Percentiles rank a stretch among this genome's conserved stretches.
Evolutionary conservation across 2,113 vertebrate species (phyloP).

Genomic region (Zosterops borbonicus): DNA sequence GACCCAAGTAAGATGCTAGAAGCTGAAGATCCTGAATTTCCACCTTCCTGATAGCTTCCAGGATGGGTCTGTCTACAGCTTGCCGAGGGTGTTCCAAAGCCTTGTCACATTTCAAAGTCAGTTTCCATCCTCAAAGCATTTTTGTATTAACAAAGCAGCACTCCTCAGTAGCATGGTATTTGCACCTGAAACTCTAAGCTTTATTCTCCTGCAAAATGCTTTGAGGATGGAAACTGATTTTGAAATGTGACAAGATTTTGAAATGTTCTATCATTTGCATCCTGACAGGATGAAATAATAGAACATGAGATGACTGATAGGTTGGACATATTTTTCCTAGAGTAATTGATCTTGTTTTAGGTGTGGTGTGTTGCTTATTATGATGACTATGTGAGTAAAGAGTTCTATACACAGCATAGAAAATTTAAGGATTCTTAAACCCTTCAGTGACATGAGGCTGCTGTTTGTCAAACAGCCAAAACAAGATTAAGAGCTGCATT

Average conservation of each 20-base stretch:
- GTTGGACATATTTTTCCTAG: not conserved
- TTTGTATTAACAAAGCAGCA: not conserved
- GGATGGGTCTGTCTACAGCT: no score
- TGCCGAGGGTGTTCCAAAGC: not conserved
- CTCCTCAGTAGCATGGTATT: not conserved
- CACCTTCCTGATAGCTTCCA: not conserved
- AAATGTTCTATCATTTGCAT: no score
- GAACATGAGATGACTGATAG: not conserved
- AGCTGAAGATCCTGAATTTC: not conserved
- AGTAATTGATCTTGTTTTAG: not conserved
- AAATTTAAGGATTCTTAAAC: not conserved
- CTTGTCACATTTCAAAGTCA: not conserved
- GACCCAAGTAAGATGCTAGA: not conserved
- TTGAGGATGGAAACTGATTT: no score
- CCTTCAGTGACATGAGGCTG: not conserved
- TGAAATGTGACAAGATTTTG: no score
- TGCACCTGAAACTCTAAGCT: not conserved
- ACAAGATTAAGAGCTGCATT: not conserved
- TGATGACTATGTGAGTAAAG: not conserved
- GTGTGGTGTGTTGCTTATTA: not conserved
- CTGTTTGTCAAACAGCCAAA: not conserved
- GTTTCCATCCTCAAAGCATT: not conserved
- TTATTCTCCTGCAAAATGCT: not conserved
- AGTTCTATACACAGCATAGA: not conserved
- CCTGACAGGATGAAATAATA: not conserved